Conservation (phyloP, 1,140 invertebrate species). For the Aphelinus certus region DNA sequence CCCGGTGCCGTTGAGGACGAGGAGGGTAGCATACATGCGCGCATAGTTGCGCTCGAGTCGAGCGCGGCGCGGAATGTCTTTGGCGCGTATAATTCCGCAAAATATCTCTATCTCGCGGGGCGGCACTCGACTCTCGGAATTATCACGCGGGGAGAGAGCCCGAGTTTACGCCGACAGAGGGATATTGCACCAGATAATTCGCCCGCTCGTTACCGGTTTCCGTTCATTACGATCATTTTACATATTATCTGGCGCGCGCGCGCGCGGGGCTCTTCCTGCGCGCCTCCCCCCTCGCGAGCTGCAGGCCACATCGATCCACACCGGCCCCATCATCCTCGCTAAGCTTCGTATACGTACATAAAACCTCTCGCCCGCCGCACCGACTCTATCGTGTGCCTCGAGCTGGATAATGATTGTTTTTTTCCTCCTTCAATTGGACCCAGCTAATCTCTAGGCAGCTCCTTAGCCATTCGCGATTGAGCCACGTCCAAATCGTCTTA, state of each 20-base stretch:
- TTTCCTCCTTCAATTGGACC: too few species aligned
- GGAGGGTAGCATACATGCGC: too few species aligned
- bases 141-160: background rate
- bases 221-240: conserved; percentile 31
- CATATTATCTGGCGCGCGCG: conserved; percentile 16
- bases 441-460: too few species aligned
- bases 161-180: too few species aligned
- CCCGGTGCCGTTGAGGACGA: too few species aligned
- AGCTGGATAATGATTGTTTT: conserved; percentile 16
- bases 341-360: too few species aligned
- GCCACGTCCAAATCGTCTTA: conserved; percentile 12
- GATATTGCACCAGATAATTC: too few species aligned
- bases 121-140: background rate
- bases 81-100: too few species aligned
- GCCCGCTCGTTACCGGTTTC: conserved; percentile 8
- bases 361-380: too few species aligned
- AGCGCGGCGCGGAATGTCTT: too few species aligned
- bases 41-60: too few species aligned
- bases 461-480: conserved; percentile 4
- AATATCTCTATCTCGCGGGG: background rate
- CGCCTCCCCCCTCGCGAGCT: background rate
- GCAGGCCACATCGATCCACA: conserved; percentile 19
- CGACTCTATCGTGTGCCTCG: too few species aligned
- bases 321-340: background rate
- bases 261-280: background rate